phyloP scores from a whole-genome alignment of 2,888 invertebrate genomes.

The Papilio elwesi region DNA sequence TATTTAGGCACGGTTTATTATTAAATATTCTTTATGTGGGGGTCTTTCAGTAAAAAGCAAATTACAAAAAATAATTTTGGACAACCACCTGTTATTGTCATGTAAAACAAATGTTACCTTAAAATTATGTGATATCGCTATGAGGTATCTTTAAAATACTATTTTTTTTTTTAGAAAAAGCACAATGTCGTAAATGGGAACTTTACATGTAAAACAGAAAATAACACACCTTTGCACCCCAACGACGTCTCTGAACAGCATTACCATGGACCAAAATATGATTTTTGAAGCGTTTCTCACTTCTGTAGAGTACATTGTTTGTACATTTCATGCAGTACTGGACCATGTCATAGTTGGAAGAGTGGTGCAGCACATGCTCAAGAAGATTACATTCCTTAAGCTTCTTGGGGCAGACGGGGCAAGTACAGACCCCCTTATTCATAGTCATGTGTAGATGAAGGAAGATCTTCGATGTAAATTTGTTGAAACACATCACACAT shows the following conservation, averaged over 20 bases:
- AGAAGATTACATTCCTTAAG: not conserved
- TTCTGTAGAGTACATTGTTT: not conserved
- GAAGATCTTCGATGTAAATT: not conserved
- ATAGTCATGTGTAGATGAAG: not conserved
- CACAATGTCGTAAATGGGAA: no score
- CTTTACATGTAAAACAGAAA: not conserved
- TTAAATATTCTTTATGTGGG: no score
- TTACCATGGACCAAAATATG: not conserved
- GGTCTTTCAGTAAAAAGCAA: no score
- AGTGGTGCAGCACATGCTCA: not conserved
- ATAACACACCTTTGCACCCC: not conserved
- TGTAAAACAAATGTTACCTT: no score
- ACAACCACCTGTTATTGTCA: no score
- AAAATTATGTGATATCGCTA: no score
- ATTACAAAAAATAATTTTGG: no score
- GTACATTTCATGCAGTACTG: conserved; percentile 4
- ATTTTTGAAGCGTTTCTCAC: not conserved
- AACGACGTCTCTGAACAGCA: not conserved
- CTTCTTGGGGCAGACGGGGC: not conserved
- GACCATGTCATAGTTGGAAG: not conserved
- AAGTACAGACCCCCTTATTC: not conserved
- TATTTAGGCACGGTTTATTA: no score
- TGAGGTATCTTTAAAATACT: no score
- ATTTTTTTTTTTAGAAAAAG: no score
- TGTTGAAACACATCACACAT: conserved; percentile 8